phyloP scores from a whole-genome alignment of 2,113 vertebrate genomes.

The Collichthys lucidus region DNA sequence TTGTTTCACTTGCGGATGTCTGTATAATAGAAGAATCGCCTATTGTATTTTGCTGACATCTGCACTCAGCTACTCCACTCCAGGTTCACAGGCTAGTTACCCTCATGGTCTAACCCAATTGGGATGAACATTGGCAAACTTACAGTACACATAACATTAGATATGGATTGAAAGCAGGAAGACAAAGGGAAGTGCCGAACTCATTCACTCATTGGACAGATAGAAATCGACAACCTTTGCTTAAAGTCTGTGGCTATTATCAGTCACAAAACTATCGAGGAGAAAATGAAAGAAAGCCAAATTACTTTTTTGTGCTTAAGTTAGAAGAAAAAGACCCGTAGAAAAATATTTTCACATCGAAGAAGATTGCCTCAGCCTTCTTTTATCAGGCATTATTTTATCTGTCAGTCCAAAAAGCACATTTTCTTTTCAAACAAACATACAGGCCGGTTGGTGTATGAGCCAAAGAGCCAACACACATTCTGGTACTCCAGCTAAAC shows the following conservation, averaged over 20 bases:
- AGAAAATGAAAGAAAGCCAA: neutral
- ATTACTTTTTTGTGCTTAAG: neutral
- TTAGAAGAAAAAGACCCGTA: slow-evolving; percentile 2
- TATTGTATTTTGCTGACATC: too few species aligned
- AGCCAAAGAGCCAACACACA: slow-evolving; percentile 11
- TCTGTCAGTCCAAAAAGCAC: slow-evolving; percentile 9
- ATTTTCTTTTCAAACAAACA: slow-evolving; percentile 35
- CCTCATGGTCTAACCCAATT: slow-evolving; percentile 72
- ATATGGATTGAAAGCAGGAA: slow-evolving; percentile 68
- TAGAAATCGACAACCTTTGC: slow-evolving; percentile 63
- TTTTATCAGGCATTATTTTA: neutral
- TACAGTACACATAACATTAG: slow-evolving; percentile 79
- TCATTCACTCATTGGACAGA: slow-evolving; percentile 71
- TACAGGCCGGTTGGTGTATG: slow-evolving; percentile 15
- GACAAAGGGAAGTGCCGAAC: slow-evolving; percentile 53
- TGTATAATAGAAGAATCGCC: too few species aligned
- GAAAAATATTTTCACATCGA: slow-evolving; percentile 12
- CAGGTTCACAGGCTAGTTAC: slow-evolving; percentile 52
- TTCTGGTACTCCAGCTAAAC: slow-evolving; percentile 5
- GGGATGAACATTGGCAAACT: slow-evolving; percentile 81
- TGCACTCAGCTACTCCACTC: too few species aligned
- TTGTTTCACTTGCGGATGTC: too few species aligned
- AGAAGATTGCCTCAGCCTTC: slow-evolving; percentile 9
- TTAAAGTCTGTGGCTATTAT: neutral
- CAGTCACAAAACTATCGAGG: neutral